Evolutionary conservation across 2,113 vertebrate species (phyloP).

Genomic region (Cyanistes caeruleus): DNA sequence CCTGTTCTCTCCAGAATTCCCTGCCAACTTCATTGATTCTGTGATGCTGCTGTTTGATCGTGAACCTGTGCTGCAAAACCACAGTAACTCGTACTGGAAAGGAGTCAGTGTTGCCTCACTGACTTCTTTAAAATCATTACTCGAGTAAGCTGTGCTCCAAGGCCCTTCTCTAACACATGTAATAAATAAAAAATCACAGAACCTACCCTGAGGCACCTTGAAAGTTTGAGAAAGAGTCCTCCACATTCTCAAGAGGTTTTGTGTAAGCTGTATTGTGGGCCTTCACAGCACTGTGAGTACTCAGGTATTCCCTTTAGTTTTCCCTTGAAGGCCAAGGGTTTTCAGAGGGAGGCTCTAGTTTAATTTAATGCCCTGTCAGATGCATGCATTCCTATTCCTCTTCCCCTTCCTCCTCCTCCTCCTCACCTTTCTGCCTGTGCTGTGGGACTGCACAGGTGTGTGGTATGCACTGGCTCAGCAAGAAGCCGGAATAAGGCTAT

Average conservation of each 20-base stretch:
- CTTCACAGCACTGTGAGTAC: accelerated
- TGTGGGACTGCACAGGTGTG: not conserved
- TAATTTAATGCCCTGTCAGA: not conserved
- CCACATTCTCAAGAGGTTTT: not conserved
- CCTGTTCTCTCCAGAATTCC: not conserved
- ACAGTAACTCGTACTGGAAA: not conserved
- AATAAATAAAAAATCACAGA: not conserved
- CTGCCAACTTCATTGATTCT: not conserved
- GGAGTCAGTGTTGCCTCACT: not conserved
- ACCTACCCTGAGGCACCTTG: not conserved
- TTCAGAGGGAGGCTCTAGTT: not conserved
- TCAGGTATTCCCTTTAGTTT: not conserved
- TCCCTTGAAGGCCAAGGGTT: not conserved
- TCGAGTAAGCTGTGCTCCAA: not conserved
- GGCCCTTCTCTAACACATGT: not conserved
- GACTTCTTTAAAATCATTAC: not conserved
- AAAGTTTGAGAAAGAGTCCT: not conserved
- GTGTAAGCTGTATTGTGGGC: not conserved
- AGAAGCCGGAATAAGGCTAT: not conserved
- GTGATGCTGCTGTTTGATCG: not conserved
- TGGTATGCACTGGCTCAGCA: not conserved
- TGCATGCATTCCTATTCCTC: not conserved
- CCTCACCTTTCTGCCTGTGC: not conserved
- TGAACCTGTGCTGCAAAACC: not conserved
- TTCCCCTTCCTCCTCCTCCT: not conserved